Base-by-base conservation (phyloP, 2,113 vertebrate species). In the Maccullochella peelii region DNA sequence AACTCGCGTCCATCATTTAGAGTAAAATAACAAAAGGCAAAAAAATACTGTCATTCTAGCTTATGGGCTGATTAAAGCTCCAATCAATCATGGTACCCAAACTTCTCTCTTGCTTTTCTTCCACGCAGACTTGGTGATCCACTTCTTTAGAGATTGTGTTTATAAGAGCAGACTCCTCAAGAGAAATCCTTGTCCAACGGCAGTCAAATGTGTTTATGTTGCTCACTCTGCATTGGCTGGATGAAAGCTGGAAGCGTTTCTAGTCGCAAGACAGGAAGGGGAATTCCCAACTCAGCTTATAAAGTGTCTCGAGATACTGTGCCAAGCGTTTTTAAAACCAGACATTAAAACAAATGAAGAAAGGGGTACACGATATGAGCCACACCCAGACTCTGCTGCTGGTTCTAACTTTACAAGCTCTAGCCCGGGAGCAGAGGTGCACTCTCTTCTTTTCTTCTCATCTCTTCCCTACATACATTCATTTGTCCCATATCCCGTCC, bases 1-100 rank as follows among this genome's bases (percentile, higher is more conserved):
- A 75, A 30, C 89, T 87, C 77, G 61, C 25, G n/a, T 86, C 73
- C 79, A 83, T 86, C 67, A 10, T 70, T 70, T 54, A 21, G 47
- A 81, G 66, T 61, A 44, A 84, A 90, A 86, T 88, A 59, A 75
- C 75, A 87, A 93, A 88, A 85, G 80, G 77, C 80, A 89, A 90
- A 82, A 77, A 87, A 93, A 93, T 89, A 92, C 92, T 90, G 88
- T 89, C 76, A 54, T 59, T 91, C 69, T 88, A 89, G 85, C 84
- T 90, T 80, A 77, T 76, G 78, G 70, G 82, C 81, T 85, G 67
- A 85, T 92, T 92, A 87, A 91, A 90, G 90, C 88, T 92, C 89
- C 77, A 42, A 61, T 78, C 69, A 81, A 74, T 74, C 59, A 59
- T 18, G 20, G 73, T 33, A 86, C 49, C 58, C n/a, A 68, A 61